A percentile compares a stretch with the other conserved stretches of the same genome.
Conservation (phyloP, 2,888 invertebrate species). For the Celastrina argiolus region DNA sequence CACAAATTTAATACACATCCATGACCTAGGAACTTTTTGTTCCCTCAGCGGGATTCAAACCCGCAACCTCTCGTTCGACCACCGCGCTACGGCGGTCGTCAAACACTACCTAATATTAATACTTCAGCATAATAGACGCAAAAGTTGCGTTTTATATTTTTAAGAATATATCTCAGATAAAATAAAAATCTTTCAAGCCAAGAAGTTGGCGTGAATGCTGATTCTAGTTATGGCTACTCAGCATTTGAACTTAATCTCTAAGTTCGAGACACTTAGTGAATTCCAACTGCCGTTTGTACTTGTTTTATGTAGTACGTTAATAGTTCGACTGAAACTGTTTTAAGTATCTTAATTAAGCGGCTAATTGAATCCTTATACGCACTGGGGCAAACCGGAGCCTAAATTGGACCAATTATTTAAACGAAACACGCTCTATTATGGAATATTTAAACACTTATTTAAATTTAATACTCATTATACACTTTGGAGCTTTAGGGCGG, state of each 20-base stretch:
- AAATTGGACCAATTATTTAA: constrained; percentile 8
- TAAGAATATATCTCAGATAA: background rate
- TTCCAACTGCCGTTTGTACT: constrained; percentile 31
- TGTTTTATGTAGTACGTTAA: constrained; percentile 30
- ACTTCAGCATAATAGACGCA: no score
- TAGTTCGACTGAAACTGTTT: constrained; percentile 15
- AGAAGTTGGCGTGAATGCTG: constrained; percentile 18
- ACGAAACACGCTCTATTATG: background rate
- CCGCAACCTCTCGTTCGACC: no score
- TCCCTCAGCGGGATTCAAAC: no score
- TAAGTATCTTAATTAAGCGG: constrained; percentile 25
- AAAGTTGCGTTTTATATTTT: background rate
- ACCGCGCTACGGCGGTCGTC: no score
- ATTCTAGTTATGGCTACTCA: constrained; percentile 22
- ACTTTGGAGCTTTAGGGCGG: no score
- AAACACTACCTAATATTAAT: no score
- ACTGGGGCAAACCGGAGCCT: background rate
- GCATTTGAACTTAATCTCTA: constrained; percentile 7
- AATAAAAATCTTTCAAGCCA: background rate
- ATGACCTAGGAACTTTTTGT: no score
- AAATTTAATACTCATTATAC: background rate
- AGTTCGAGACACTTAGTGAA: constrained; percentile 29
- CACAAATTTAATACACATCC: no score
- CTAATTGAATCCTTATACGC: constrained; percentile 25
- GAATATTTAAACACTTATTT: constrained; percentile 4